Conservation (phyloP, 2,797 vertebrate species). For the Prionace glauca region DNA sequence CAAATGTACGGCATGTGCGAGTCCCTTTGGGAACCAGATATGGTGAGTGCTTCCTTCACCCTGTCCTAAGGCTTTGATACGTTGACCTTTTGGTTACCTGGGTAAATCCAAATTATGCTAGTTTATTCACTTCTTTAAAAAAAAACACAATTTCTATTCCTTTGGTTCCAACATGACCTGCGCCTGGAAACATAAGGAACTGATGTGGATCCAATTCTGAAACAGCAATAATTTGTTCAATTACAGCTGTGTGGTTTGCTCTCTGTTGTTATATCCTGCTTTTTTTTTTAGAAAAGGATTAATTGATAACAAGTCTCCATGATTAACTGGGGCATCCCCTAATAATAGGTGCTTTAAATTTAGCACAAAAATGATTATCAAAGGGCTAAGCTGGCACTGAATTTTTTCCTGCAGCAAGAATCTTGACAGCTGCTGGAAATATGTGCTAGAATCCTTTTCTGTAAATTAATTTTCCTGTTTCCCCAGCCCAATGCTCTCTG, state of each 20-base stretch:
- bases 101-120: background rate
- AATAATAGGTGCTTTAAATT: background rate
- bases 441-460: background rate
- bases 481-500: background rate
- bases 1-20: slow-evolving; percentile 99
- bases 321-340: background rate
- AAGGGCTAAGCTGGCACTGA: background rate
- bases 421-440: background rate
- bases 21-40: slow-evolving; percentile 90
- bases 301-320: background rate
- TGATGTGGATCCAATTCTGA: background rate
- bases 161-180: background rate
- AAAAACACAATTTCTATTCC: background rate
- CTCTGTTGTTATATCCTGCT: background rate
- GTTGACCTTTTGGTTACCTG: background rate
- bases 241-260: background rate
- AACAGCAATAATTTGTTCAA: background rate
- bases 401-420: background rate
- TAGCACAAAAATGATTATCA: background rate
- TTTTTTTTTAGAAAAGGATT: background rate
- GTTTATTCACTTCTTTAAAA: background rate
- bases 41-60: slow-evolving; percentile 65
- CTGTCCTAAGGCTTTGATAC: background rate
- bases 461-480: background rate
- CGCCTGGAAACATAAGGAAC: background rate